These are phyloP conservation scores for Heteractis magnifica DNA, from an alignment of 92 coral and sea anemone genomes.

Conservation along the genomic window DNA sequence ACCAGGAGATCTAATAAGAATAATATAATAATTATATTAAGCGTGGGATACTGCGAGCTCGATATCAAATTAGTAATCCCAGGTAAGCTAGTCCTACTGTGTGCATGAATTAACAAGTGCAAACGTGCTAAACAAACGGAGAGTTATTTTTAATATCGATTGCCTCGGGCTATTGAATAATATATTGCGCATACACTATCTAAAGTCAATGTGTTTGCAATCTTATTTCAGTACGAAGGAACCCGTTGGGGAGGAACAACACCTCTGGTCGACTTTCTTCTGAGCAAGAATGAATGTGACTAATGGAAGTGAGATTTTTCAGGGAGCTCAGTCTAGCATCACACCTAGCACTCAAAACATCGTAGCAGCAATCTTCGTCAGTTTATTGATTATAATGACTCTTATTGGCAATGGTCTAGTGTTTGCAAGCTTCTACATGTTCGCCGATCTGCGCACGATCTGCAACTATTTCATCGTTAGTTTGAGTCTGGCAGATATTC, in stretches of 20 bases:
- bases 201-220: not conserved
- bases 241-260: not conserved
- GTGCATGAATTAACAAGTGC: not conserved
- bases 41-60: not conserved
- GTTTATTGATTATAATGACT: conserved; percentile 66
- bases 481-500: conserved; percentile 78
- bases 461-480: conserved; percentile 93
- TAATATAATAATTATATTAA: not conserved
- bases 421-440: conserved; percentile 77
- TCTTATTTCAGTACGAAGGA: not conserved
- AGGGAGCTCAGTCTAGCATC: not conserved
- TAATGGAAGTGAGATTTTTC: not conserved
- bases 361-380: conserved; percentile 74
- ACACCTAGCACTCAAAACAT: conserved; percentile 46
- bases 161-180: not conserved
- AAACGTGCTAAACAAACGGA: conserved; percentile 11
- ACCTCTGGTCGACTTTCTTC: not conserved
- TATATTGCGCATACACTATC: not conserved
- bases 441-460: conserved; percentile 77
- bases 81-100: not conserved
- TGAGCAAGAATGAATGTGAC: conserved; percentile 7
- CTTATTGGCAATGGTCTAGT: conserved; percentile 81
- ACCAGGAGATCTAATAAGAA: not conserved
- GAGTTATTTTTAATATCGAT: not conserved
- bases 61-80: not conserved